Evolutionary conservation across 1,140 invertebrate genomes (phyloP), one percentile per base, ranked within the genome.

Genomic region (Drosophila cardini): DNA sequence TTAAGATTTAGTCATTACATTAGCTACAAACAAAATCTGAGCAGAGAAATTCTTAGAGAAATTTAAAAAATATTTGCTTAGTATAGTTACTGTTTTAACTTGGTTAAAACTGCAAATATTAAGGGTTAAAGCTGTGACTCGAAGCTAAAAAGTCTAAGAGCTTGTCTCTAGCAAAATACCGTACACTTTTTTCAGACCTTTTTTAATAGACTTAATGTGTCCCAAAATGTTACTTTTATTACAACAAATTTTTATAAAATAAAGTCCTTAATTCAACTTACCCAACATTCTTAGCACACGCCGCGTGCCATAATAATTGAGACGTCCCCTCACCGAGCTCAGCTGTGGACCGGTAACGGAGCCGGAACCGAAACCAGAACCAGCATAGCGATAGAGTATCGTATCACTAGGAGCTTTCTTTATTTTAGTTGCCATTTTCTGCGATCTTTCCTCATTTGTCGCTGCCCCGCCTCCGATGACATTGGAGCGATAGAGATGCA

Each of bases 231-330:
- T n/a, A n/a, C n/a, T n/a, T n/a, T n/a, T n/a, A n/a, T n/a, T n/a
- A n/a, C n/a, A n/a, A n/a, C n/a, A n/a, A n/a, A n/a, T 77, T 79
- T 77, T 8, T 32, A 76, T 50, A 72, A 78, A 61, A 55, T 40
- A 2, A 36, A 55, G 32, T 5, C 21, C n/a, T n/a, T n/a, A n/a
- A n/a, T 34, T 42, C n/a, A n/a, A 93, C 94, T 94, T 76, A 95
- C 95, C 94, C 21, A 95, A 83, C 94, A 95, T 95, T 87, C 94
- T 93, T 43, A 95, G 93, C 52, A 95, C 94, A 61, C 94, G 92
- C 57, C 93, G 93, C 5, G 93, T 93, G 30, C 93, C 92, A 77
- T 84, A 86, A 65, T 91, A 87, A 87, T 86, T 91, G 53, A 86
- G 82, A 0, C 90, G 86, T 26, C 90, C 90, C 16, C 90, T 80